Evolutionary conservation across 2,113 vertebrate genomes (phyloP).

Genomic region (Macrotis lagotis): DNA sequence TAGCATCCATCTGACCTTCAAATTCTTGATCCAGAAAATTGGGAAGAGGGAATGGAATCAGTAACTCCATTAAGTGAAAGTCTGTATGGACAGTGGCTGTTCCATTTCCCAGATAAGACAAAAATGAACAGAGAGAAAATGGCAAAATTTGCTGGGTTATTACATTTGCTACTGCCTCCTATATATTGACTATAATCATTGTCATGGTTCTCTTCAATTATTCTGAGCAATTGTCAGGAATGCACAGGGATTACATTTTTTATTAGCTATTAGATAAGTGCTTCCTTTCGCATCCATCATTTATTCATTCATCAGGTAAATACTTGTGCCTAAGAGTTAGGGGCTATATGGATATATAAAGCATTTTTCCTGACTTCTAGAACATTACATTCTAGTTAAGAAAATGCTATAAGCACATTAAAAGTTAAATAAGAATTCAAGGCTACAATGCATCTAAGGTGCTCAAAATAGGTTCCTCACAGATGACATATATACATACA

Average conservation of each 20-base stretch:
- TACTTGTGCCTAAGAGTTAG: neutral
- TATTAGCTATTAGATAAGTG: neutral
- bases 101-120: neutral
- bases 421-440: neutral
- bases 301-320: neutral
- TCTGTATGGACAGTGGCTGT: fast-evolving
- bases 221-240: neutral
- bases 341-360: neutral
- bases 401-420: no score
- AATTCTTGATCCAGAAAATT: fast-evolving
- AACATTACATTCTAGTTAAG: neutral
- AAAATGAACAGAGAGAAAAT: fast-evolving
- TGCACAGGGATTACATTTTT: neutral
- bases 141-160: neutral
- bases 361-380: neutral
- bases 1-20: neutral
- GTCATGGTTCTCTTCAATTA: neutral
- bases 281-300: neutral
- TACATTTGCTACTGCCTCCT: no score
- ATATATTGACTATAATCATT: no score
- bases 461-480: neutral
- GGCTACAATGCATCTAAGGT: neutral
- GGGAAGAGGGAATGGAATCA: neutral
- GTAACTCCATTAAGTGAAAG: neutral
- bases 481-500: neutral